These are phyloP conservation scores for Germaria angustata DNA, from an alignment of 2,888 invertebrate genomes.

Conservation along the genomic window DNA sequence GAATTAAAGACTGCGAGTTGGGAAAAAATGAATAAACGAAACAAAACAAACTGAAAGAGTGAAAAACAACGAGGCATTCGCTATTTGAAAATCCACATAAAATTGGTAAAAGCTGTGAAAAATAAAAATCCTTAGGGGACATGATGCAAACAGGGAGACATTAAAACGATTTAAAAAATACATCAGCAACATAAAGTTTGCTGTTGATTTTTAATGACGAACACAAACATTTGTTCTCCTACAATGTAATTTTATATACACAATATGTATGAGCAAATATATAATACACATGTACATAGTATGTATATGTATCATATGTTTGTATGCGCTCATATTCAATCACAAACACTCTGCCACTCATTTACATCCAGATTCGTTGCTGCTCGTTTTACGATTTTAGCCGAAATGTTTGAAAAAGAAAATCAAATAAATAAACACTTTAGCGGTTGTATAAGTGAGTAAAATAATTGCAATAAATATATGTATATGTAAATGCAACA, in stretches of 20 bases:
- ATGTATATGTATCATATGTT: too few species aligned
- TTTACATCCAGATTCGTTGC: slow-evolving; percentile 7
- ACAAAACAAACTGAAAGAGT: neutral
- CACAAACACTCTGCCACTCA: slow-evolving; percentile 26
- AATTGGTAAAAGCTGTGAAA: slow-evolving; percentile 30
- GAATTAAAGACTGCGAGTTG: slow-evolving; percentile 24
- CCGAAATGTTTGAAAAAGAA: slow-evolving; percentile 50
- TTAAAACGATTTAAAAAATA: slow-evolving; percentile 14
- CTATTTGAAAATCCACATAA: slow-evolving; percentile 26
- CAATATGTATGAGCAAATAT: neutral
- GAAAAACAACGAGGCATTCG: slow-evolving; percentile 7
- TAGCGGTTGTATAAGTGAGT: slow-evolving; percentile 39
- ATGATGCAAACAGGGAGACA: slow-evolving; percentile 14
- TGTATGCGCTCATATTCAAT: slow-evolving; percentile 7
- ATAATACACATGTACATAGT: neutral
- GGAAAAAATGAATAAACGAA: neutral
- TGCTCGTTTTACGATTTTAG: slow-evolving; percentile 39
- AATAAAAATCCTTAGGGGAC: slow-evolving; percentile 49
- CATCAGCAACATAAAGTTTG: slow-evolving; percentile 3
- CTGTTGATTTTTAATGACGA: slow-evolving; percentile 36
- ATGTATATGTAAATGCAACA: neutral
- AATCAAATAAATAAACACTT: slow-evolving; percentile 66
- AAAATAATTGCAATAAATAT: slow-evolving; percentile 33
- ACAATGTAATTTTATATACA: slow-evolving; percentile 17
- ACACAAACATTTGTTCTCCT: slow-evolving; percentile 11